phyloP scores from a whole-genome alignment of 2,113 vertebrate genomes.

The Thymallus thymallus region DNA sequence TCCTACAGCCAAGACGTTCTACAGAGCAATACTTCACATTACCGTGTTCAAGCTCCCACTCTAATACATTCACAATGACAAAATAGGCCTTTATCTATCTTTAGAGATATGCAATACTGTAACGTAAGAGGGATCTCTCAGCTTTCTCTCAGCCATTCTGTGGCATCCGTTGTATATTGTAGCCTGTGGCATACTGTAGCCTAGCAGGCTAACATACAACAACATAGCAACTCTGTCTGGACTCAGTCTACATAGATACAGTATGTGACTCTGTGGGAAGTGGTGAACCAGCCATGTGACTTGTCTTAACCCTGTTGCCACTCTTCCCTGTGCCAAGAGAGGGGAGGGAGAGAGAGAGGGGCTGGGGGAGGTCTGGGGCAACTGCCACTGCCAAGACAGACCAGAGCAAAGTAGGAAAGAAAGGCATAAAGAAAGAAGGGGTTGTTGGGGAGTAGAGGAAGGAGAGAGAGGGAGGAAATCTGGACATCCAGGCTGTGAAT shows the following conservation, averaged over 20 bases:
- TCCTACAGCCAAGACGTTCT: constrained; percentile 60
- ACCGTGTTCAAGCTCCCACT: too few relatives aligned
- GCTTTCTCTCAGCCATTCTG: too few relatives aligned
- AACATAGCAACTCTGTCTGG: neutral
- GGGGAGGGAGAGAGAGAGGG: constrained; percentile 49
- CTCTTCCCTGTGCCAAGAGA: constrained; percentile 55
- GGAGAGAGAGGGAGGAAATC: constrained; percentile 18
- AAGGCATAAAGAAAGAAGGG: constrained; percentile 22
- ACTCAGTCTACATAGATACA: constrained; percentile 40
- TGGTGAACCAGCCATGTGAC: constrained; percentile 49
- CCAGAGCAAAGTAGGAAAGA: too few relatives aligned
- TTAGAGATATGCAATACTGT: too few relatives aligned
- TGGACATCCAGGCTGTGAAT: constrained; percentile 40
- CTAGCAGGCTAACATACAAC: too few relatives aligned
- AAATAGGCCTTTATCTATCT: too few relatives aligned
- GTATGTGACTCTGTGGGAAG: constrained; percentile 55
- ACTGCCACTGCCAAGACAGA: constrained; percentile 17
- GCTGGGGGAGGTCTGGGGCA: constrained; percentile 31
- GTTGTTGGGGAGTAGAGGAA: constrained; percentile 44
- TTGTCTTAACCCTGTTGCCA: constrained; percentile 47
- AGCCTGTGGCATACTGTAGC: too few relatives aligned
- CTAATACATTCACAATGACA: too few relatives aligned
- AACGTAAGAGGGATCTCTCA: too few relatives aligned
- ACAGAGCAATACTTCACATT: too few relatives aligned
- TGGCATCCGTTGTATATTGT: too few relatives aligned